Evolutionary conservation across 23 tunicate genomes (phyloP), one percentile per base, ranked within the genome.

Genomic region (Phallusia fumigata): DNA sequence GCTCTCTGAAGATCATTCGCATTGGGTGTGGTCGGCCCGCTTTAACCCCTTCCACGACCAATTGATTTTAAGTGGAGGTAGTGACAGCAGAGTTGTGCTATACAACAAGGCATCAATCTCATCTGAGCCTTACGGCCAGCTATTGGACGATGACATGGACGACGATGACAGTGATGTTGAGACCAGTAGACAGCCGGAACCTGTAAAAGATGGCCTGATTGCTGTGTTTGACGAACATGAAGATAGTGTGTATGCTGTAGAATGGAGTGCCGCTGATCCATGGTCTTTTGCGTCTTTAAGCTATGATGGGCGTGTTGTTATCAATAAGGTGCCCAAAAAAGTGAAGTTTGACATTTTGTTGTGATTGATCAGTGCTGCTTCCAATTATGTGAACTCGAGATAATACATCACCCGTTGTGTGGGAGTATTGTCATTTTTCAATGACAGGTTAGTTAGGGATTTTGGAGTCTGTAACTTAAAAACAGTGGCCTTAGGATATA

Each of bases 31-130:
- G 95, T 80, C 91, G 3, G 84, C 88, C 24, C 84, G 95, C 16
- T 95, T 83, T 82, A 95, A 95, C 77, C 99, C 99, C 0, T 90
- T 90, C 78, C 99, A 95, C 83, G 99, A 95, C 52, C 99, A 95
- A 52, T 75, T 95, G 53, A 89, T 95, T 64, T 89, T 95, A 35
- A 90, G 89, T 77, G 90, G 95, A 19, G 95, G 96, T 6, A 90
- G 95, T 65, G 99, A 95, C 78, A 87, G 93, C 76, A 52, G 86
- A 30, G 99, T 95, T 35, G 87, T 90, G 33, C 85, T 95, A 0
- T 78, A 90, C 52, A 85, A 94, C 74, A 89, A 90, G 44, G 69
- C 95, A 50, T 90, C 95, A 26, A 81, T 90, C 0, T 90, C 95
- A 19, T 91, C 96, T 64, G 96, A 91, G 50, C 96, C 96, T 6